These are phyloP conservation scores for Macrosiphum euphorbiae DNA, from an alignment of 2,888 invertebrate genomes.

Conservation along the genomic window DNA sequence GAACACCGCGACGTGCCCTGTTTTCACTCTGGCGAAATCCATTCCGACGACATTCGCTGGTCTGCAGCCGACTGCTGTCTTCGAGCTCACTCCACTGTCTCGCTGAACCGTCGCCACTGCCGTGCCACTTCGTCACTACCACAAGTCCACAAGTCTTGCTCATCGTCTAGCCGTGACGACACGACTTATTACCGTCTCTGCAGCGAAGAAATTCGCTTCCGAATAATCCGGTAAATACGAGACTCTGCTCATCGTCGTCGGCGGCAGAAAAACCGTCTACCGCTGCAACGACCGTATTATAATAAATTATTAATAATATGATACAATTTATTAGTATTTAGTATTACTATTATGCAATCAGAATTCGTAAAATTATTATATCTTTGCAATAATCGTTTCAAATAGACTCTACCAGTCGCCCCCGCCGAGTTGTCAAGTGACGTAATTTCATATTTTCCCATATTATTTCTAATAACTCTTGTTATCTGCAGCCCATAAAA, in stretches of 20 bases:
- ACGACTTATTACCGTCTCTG: background rate
- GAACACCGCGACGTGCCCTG: background rate
- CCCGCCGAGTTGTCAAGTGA: background rate
- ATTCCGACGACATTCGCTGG: background rate
- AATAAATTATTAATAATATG: background rate
- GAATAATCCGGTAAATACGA: conserved; percentile 13
- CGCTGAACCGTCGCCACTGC: background rate
- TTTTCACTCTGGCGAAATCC: background rate
- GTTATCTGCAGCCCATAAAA: background rate
- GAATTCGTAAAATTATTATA: background rate
- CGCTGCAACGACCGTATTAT: background rate
- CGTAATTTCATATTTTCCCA: background rate
- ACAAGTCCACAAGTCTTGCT: background rate
- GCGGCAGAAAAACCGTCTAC: background rate
- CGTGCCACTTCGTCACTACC: background rate
- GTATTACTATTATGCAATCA: background rate
- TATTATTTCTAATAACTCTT: too few relatives aligned
- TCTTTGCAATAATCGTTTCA: background rate
- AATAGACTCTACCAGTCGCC: background rate
- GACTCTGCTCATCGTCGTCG: background rate
- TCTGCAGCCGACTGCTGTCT: conserved; percentile 6
- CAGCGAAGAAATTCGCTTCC: background rate
- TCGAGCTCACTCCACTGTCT: background rate
- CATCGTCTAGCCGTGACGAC: background rate
- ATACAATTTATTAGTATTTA: background rate